Evolutionary conservation across 2,888 invertebrate genomes (phyloP), one percentile per base, ranked within the genome.

Genomic region (Pseudanteris insignis): DNA sequence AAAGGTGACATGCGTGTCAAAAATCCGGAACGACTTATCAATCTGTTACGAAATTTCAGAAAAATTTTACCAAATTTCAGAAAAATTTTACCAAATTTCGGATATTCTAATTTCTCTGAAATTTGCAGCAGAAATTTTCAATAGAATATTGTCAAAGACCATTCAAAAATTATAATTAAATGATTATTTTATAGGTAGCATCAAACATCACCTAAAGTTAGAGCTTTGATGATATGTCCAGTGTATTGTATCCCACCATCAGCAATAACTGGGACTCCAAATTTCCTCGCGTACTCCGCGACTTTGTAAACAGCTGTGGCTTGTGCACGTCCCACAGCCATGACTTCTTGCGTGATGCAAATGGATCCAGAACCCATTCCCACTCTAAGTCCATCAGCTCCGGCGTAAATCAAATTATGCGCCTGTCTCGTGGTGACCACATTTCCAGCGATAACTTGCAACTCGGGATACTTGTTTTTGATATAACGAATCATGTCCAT

Each of bases 351-450:
- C 1, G 99, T 99, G 64, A 99, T 99, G 77, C 99, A 99, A 72
- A 99, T 99, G 7, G 97, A 97, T 1, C 99, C 99, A 78, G 93
- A 94, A 8, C 99, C 99, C 99, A 99, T 99, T 10, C 99, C 99
- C 6, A 99, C 95, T 65, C 98, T 86, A 28, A 99, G 82, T 1
- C 91, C 97, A 84, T 99, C 99, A 1, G 92, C 97, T 14, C 99
- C 99, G 29, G 96, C 97, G 69, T 96, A 94, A 71, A 99, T 99
- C 24, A 99, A 86, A 82, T 92, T 95, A 81, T 94, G 95, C 0
- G 99, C 99, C 81, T 99, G 99, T 70, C 88, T 89, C 57, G 92
- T 89, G 9, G 99, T 99, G 0, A 99, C 99, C 68, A 99, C 96
- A 85, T 98, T 98, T 59, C 98, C 98, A 40, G 94, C 98, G 70